phyloP scores from a whole-genome alignment of 2,113 vertebrate genomes.

The Gymnobelideus leadbeateri region DNA sequence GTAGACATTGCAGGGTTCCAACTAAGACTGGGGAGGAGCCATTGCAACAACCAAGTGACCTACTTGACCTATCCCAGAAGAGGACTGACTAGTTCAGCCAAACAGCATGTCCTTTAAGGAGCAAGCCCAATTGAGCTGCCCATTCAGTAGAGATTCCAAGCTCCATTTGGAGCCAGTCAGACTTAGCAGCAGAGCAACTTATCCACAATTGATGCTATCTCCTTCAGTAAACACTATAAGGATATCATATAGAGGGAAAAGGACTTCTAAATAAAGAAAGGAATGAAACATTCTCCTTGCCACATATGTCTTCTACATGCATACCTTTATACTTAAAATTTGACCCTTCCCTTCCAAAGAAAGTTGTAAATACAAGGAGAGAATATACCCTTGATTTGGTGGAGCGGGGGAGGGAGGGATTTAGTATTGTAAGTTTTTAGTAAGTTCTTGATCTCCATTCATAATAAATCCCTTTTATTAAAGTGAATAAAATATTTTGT shows the following conservation, averaged over 20 bases:
- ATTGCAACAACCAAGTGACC: background rate
- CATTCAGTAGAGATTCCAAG: background rate
- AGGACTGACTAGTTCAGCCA: background rate
- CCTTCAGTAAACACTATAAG: background rate
- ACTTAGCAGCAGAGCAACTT: background rate
- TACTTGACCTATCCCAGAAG: background rate
- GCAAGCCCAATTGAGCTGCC: background rate
- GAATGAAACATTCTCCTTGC: background rate
- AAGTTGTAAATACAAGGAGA: background rate
- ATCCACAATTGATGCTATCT: background rate
- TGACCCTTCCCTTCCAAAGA: background rate
- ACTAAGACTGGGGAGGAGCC: background rate
- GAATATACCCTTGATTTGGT: background rate
- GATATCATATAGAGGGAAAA: background rate
- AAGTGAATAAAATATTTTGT: background rate
- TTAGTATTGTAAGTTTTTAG: background rate
- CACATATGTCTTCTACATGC: background rate
- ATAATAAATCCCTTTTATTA: background rate
- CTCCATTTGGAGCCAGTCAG: background rate
- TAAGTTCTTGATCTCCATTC: background rate
- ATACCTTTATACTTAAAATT: background rate
- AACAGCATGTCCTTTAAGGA: background rate
- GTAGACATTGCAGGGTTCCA: background rate
- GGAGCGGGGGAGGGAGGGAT: background rate
- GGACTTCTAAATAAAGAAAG: background rate